phyloP scores from a whole-genome alignment of 2,888 invertebrate genomes.

The Drosophila leonis region DNA sequence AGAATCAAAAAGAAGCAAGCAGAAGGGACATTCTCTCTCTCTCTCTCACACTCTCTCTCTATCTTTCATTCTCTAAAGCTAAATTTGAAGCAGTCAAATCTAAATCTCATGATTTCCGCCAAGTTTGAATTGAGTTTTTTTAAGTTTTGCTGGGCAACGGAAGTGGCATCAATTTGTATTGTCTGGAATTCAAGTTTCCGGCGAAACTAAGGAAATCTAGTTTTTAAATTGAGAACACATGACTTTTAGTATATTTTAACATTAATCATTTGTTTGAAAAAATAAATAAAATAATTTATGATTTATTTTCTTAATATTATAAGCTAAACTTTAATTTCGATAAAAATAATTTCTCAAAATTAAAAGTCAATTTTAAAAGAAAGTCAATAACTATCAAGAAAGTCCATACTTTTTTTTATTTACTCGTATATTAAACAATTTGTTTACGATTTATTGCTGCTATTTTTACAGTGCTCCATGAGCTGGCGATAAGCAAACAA shows the following conservation, averaged over 20 bases:
- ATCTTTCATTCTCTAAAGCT: not conserved
- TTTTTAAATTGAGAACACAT: not conserved
- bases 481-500: not conserved
- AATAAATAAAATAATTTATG: not conserved
- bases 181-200: slow-evolving; percentile 10
- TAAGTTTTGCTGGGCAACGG: slow-evolving; percentile 15
- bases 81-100: not conserved
- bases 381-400: too few relatives aligned
- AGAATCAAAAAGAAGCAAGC: not conserved
- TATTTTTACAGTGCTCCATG: not conserved
- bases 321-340: not conserved
- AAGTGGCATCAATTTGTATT: slow-evolving; percentile 20
- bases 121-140: not conserved
- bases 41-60: not conserved
- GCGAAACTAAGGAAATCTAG: not conserved
- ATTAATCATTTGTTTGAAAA: not conserved
- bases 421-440: not conserved
- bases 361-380: not conserved
- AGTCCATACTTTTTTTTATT: too few relatives aligned
- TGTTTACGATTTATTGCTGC: not conserved
- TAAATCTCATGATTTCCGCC: slow-evolving; percentile 34
- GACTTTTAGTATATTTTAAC: not conserved
- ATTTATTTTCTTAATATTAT: not conserved
- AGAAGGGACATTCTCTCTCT: not conserved
- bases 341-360: too few relatives aligned